A percentile compares a stretch with the other conserved stretches of the same genome.
Evolutionary conservation across 2,113 vertebrate genomes (phyloP).

Genomic region (Tautogolabrus adspersus): DNA sequence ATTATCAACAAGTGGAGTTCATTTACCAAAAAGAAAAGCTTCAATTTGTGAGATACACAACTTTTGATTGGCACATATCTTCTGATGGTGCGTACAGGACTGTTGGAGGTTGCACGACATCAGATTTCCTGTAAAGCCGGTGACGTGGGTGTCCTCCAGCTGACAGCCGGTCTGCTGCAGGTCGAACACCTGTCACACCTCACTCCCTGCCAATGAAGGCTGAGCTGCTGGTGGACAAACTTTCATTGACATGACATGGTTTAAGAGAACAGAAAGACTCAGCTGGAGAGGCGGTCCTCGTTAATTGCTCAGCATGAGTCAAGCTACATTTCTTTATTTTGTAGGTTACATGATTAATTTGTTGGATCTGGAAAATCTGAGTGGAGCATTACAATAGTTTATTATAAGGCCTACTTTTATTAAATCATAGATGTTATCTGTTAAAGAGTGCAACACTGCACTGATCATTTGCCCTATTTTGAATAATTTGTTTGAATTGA

Average conservation of each 20-base stretch:
- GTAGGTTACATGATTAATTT: conserved; percentile 36
- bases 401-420: not conserved
- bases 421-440: not conserved
- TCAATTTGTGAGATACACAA: not conserved
- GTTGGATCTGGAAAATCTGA: not conserved
- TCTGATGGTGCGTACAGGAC: not conserved
- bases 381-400: conserved; percentile 10
- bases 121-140: conserved; percentile 39
- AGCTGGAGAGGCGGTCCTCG: not conserved
- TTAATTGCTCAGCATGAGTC: conserved; percentile 14
- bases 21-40: not conserved
- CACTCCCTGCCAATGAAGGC: conserved; percentile 32
- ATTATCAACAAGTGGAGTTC: no score
- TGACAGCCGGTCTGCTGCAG: conserved; percentile 58
- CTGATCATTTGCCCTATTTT: no score
- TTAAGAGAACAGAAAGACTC: conserved; percentile 27
- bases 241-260: conserved; percentile 6
- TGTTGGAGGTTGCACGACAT: conserved; percentile 20
- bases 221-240: conserved; percentile 28
- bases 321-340: not conserved
- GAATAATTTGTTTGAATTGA: no score
- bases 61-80: conserved; percentile 24
- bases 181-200: conserved; percentile 61
- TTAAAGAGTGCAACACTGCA: no score
- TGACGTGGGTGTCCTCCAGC: conserved; percentile 33